These are phyloP conservation scores for Scytalopus superciliaris DNA, from an alignment of 2,113 vertebrate species.

Conservation along the genomic window DNA sequence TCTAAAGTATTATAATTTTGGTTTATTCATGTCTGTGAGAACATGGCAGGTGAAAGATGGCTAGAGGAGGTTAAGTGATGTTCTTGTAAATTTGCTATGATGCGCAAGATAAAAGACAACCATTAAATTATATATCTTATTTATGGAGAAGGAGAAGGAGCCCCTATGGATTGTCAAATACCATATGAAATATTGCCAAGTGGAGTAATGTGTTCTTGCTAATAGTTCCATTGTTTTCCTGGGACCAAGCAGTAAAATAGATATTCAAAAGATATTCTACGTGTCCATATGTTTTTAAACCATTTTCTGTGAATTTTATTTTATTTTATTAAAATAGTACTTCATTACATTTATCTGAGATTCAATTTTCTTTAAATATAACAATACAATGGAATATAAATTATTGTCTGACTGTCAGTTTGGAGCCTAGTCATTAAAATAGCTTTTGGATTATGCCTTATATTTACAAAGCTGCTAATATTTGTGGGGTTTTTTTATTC, in stretches of 20 bases:
- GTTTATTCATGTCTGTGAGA: constrained; percentile 58
- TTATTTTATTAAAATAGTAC: neutral
- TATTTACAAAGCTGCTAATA: neutral
- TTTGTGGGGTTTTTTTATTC: neutral
- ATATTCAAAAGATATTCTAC: constrained; percentile 29
- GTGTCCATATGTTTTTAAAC: constrained; percentile 1
- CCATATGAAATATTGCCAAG: constrained; percentile 59
- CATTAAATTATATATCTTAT: constrained; percentile 77
- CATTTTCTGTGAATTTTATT: neutral
- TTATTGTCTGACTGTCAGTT: neutral
- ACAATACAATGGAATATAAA: neutral
- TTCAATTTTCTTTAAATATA: neutral
- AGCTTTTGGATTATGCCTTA: neutral
- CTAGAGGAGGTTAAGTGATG: constrained; percentile 73
- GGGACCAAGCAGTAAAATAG: constrained; percentile 26
- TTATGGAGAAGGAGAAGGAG: constrained; percentile 70
- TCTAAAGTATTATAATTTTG: constrained; percentile 46
- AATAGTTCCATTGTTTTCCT: constrained; percentile 65
- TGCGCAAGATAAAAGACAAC: constrained; percentile 71
- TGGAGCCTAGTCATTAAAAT: neutral
- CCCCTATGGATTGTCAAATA: constrained; percentile 74
- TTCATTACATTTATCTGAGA: neutral
- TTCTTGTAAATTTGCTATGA: constrained; percentile 69
- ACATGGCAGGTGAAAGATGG: constrained; percentile 59
- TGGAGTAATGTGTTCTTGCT: constrained; percentile 63